Evolutionary conservation across 2,113 vertebrate species (phyloP), one percentile per base, ranked within the genome.

Genomic region (Pedionomus torquatus): DNA sequence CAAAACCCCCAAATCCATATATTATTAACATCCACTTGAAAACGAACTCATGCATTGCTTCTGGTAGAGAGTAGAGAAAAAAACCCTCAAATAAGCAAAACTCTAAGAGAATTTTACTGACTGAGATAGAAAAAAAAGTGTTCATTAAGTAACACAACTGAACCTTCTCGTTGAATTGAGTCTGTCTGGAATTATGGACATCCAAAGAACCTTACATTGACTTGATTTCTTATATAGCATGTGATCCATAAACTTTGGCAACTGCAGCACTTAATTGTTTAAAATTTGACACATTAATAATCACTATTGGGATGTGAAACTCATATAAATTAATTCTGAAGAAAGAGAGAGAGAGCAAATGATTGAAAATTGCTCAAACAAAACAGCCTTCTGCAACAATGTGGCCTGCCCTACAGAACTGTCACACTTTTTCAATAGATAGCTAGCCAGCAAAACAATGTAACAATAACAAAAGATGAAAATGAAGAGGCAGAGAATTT

Each of bases 401-500:
- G 28, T 55, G 23, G 5, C 58, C 55, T 85, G 55, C 52, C 35
- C 81, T 86, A 71, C 17, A 60, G 63, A 69, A 81, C 20, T 23
- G 19, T 71, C 43, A 82, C 2, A 6, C 17, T 71, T 83, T 55
- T 76, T 79, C 46, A 74, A 9, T 33, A 93, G 81, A 25, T 30
- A 80, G 70, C 55, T 55, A 87, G 69, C 15, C 49, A 90, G 70
- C 43, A 77, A 88, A 76, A 85, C 9, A 39, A 61, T 33, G 30
- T 24, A 57, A 44, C n/a, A 37, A 25, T 7, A 33, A 17, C 58
- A 9, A 31, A n/a, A 80, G 72, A 93, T 96, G 95, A 92, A 95
- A 95, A 94, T 97, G 95, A 95, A 90, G 74, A 96, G 92, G 87
- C 80, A 93, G 92, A 89, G 77, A 82, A 95, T 93, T 92, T 64